phyloP scores from a whole-genome alignment of 1,140 invertebrate species.

The Luehdorfia chinensis region DNA sequence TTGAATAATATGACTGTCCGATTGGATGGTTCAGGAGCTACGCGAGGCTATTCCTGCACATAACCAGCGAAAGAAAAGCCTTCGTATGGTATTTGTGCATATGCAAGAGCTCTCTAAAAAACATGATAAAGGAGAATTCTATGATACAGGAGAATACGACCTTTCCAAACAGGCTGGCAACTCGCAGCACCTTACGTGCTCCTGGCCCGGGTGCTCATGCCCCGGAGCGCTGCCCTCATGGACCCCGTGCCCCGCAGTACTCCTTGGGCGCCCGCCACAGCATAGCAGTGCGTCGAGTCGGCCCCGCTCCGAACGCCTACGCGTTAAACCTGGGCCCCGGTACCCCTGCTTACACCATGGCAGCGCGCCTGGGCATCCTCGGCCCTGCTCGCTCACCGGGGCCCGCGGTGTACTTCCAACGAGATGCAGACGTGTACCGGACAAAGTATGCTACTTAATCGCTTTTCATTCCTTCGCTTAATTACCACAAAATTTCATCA shows the following conservation, averaged over 20 bases:
- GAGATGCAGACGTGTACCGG: conserved; percentile 53
- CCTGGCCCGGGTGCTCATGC: conserved; percentile 78
- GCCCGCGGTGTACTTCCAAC: conserved; percentile 77
- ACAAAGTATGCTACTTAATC: conserved; percentile 32
- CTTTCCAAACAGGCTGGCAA: conserved; percentile 32
- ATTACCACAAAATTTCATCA: not conserved
- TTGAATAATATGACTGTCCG: too few relatives aligned
- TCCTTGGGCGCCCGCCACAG: conserved; percentile 75
- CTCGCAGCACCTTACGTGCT: conserved; percentile 31
- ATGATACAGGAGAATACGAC: too few relatives aligned
- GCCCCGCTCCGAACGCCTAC: conserved; percentile 82
- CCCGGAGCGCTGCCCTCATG: conserved; percentile 58
- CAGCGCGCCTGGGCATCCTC: conserved; percentile 48
- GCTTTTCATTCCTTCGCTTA: not conserved
- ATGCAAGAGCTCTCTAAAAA: too few relatives aligned
- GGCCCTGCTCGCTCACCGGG: conserved; percentile 72
- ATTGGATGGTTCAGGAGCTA: too few relatives aligned
- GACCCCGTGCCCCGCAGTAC: conserved; percentile 69
- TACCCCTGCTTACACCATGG: conserved; percentile 56
- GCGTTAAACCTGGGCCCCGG: conserved; percentile 48
- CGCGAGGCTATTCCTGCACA: too few relatives aligned
- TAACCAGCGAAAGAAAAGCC: too few relatives aligned
- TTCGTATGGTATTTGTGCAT: too few relatives aligned
- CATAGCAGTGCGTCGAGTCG: conserved; percentile 51
- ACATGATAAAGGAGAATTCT: too few relatives aligned